Conservation (phyloP, 2,797 vertebrate species). For the Lycodopsis pacificus region DNA sequence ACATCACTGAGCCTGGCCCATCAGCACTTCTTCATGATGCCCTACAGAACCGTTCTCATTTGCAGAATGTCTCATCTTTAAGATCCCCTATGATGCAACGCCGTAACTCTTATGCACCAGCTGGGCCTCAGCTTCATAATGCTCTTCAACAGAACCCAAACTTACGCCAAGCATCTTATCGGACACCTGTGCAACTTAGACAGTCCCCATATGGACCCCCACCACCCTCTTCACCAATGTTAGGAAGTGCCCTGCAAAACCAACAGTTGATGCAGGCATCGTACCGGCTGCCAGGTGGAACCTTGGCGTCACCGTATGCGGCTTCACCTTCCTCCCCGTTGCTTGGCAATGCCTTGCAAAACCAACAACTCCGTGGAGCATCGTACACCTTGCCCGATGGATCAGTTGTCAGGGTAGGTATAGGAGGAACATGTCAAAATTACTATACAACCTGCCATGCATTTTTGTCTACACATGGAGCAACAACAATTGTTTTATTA, state of each 20-base stretch:
- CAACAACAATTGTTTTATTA: background rate
- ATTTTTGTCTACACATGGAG: background rate
- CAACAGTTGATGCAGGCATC: constrained; percentile 74
- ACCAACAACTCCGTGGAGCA: constrained; percentile 76
- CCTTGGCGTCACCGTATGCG: constrained; percentile 73
- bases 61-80: constrained; percentile 75
- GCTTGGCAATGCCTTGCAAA: constrained; percentile 79
- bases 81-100: constrained; percentile 73
- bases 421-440: constrained; percentile 1
- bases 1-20: constrained; percentile 80
- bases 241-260: constrained; percentile 76
- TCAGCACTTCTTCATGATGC: constrained; percentile 81
- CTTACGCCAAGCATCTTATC: constrained; percentile 75
- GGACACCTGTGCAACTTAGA: constrained; percentile 65
- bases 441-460: background rate
- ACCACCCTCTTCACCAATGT: constrained; percentile 67
- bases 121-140: constrained; percentile 66
- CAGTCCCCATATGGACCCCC: constrained; percentile 57
- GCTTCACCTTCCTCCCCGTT: constrained; percentile 65
- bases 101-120: constrained; percentile 63
- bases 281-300: constrained; percentile 71
- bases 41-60: constrained; percentile 73
- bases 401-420: constrained; percentile 72
- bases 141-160: constrained; percentile 77
- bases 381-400: constrained; percentile 79